Evolutionary conservation across 2,888 invertebrate species (phyloP), one percentile per base, ranked within the genome.

Genomic region (Dimorphilus gyrociliatus): DNA sequence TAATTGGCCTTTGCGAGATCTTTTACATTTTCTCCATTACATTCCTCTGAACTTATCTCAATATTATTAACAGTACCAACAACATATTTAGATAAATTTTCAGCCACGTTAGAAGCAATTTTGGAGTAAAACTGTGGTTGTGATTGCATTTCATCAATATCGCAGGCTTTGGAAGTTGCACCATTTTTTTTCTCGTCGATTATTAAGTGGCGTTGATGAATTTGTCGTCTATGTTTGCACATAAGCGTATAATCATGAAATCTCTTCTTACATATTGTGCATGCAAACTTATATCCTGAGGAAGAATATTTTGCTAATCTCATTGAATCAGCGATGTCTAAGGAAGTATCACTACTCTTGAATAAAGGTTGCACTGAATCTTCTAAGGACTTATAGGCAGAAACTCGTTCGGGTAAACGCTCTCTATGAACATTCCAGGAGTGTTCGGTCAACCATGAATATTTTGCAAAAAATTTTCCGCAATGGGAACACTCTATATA

Each of bases 161-260:
- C n/a, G n/a, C n/a, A n/a, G n/a, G n/a, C n/a, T n/a, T n/a, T n/a
- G n/a, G n/a, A n/a, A n/a, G n/a, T n/a, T n/a, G n/a, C n/a, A n/a
- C n/a, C n/a, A n/a, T n/a, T n/a, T n/a, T n/a, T n/a, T n/a, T n/a
- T n/a, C n/a, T n/a, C n/a, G n/a, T n/a, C n/a, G n/a, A n/a, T n/a
- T n/a, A n/a, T 19, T 19, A 18, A 21, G 16, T 40, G 33, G 19
- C 40, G 35, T 16, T 45, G 47, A 41, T 64, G 64, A 6, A 53
- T 52, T 23, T 57, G 42, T n/a, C 61, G 44, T 18, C 56, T 45
- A 43, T 65, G 65, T 16, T 61, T 50, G 33, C 64, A 55, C 62
- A 65, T 60, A 36, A 58, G 60, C 17, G 55, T 47, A 36, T 62
- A 60, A 28, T 51, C 52, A 17, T 49, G 50, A 36, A 65, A 65